These are phyloP conservation scores for Casuarius casuarius DNA, from an alignment of 2,113 vertebrate genomes.

Conservation along the genomic window DNA sequence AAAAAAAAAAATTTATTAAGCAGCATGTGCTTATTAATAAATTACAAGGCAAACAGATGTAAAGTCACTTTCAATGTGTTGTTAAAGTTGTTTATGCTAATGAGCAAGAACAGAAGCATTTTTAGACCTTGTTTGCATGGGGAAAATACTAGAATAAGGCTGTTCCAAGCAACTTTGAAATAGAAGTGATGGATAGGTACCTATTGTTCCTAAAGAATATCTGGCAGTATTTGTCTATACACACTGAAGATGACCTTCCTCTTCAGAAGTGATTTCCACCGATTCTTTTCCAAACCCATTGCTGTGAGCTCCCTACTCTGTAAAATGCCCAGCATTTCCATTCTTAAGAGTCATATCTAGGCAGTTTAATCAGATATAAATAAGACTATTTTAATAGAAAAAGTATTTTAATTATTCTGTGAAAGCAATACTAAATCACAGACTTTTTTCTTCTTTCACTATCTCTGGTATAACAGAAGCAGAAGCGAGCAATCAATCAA, in stretches of 20 bases:
- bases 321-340: background rate
- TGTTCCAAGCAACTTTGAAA: conserved; percentile 29
- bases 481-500: background rate
- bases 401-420: background rate
- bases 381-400: background rate
- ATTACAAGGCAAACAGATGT: conserved; percentile 12
- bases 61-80: conserved; percentile 43
- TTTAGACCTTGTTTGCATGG: conserved; percentile 55
- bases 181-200: conserved; percentile 22
- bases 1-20: conserved; percentile 35
- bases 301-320: background rate
- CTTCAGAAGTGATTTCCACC: conserved; percentile 49
- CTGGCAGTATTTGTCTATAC: conserved; percentile 5
- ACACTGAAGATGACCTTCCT: conserved; percentile 48
- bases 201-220: conserved; percentile 54
- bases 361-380: background rate
- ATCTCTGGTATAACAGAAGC: background rate
- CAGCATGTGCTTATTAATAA: conserved; percentile 24
- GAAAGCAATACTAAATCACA: background rate
- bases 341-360: background rate
- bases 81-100: conserved; percentile 44
- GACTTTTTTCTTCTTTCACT: background rate
- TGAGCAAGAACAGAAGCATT: conserved; percentile 48
- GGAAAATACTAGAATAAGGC: conserved; percentile 28
- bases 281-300: conserved; percentile 23